Evolutionary conservation across 2,888 invertebrate species (phyloP).

Genomic region (Xiphydria camelus): DNA sequence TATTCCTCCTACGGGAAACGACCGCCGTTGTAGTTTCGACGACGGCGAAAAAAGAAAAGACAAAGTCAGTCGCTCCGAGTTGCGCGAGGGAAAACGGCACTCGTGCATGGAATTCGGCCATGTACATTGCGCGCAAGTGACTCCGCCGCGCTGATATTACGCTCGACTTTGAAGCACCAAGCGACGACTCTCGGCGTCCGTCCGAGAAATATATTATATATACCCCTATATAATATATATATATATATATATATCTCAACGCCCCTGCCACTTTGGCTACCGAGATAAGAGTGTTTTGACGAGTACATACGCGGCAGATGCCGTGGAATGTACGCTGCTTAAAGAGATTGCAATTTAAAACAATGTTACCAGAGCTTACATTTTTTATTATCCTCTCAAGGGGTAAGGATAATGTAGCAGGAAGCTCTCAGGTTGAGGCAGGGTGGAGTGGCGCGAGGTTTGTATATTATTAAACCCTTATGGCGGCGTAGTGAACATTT

Average conservation of each 20-base stretch:
- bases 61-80: no score
- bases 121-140: conserved; percentile 24
- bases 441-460: background rate
- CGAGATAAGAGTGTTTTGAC: no score
- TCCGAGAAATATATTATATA: background rate
- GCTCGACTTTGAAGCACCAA: conserved; percentile 7
- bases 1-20: no score
- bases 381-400: conserved; percentile 11
- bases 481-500: conserved; percentile 8
- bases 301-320: background rate
- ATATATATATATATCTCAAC: background rate
- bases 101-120: no score
- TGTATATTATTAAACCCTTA: conserved; percentile 14
- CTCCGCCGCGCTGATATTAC: conserved; percentile 15
- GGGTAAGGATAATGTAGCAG: conserved; percentile 16
- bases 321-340: background rate
- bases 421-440: conserved; percentile 11
- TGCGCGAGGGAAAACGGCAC: no score
- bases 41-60: no score
- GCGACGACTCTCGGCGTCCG: background rate
- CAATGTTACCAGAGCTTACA: conserved; percentile 14
- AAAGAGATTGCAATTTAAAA: conserved; percentile 16
- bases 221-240: background rate
- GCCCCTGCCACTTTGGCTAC: no score
- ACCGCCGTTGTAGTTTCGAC: no score